Evolutionary conservation across 2,888 invertebrate species (phyloP), one percentile per base, ranked within the genome.

Genomic region (Ctenicera cuprea): DNA sequence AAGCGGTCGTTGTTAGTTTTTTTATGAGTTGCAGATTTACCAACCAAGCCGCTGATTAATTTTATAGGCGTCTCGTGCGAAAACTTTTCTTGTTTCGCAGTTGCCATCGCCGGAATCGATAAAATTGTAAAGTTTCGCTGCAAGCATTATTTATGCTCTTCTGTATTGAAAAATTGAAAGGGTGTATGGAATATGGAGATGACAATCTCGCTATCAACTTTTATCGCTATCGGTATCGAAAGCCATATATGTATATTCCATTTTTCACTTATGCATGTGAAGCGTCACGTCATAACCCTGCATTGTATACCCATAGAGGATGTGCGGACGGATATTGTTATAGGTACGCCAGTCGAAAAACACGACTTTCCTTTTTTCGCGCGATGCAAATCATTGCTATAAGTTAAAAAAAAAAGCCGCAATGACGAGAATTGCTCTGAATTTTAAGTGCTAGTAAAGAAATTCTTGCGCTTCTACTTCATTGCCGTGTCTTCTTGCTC

Each of bases 171-270:
- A 68, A 57, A 57, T 71, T 65, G 71, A 72, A 50, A 64, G 54
- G 43, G 43, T 38, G 68, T 52, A 65, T 48, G 38, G 54, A 62
- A 71, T 66, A 66, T 71, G 70, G 43, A 70, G 57, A 74, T 67
- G 66, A 57, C 66, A 74, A 74, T 66, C 71, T 52, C 45, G 61
- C 74, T 57, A 71, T 74, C 74, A 74, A 74, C 57, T 74, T 74
- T 74, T 74, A 74, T 74, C 66, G 71, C 61, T 67, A 37, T 73
- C 74, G 71, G 61, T 67, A 71, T 74, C 71, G 71, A 64, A 59
- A 64, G 41, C 38, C 54, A 59, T 45, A 50, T 63, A 64, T 73
- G 63, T 70, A 61, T 71, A 71, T 74, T 74, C 68, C 70, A 74
- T 65, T 74, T 74, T 71, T 74, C 74, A 74, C 74, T 71, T 74